Conservation (phyloP, 2,113 vertebrate genomes). For the Nesoenas mayeri region DNA sequence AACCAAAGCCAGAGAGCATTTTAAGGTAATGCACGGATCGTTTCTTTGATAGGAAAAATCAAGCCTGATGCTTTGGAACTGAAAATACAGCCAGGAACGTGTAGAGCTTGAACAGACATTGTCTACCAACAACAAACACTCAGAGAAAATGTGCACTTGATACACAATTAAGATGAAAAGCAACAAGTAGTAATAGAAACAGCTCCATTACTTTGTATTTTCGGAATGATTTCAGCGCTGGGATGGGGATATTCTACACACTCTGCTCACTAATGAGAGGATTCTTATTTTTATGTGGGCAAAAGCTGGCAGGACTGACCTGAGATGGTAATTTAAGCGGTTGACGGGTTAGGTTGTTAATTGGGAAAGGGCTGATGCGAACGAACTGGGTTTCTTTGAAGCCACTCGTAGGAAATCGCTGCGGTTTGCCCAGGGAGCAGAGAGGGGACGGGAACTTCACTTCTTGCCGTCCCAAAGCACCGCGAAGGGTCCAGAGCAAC, state of each 20-base stretch:
- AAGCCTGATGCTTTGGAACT: background rate
- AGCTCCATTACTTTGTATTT: background rate
- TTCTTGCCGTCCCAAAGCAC: background rate
- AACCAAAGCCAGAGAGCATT: slow-evolving; percentile 16
- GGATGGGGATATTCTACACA: background rate
- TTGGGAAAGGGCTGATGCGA: background rate
- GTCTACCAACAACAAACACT: background rate
- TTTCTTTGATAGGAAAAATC: background rate
- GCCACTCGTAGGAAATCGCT: background rate
- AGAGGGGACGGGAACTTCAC: background rate
- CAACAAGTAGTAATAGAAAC: background rate
- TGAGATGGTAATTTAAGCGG: background rate
- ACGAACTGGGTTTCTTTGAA: background rate
- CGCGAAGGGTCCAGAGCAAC: background rate
- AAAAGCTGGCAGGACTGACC: background rate
- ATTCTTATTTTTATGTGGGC: background rate
- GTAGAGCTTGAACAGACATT: background rate
- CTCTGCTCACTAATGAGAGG: background rate
- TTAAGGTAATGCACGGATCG: background rate
- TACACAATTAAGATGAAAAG: background rate
- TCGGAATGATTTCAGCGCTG: background rate
- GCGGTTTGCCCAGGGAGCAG: background rate
- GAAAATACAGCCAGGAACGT: background rate
- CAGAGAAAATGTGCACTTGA: background rate
- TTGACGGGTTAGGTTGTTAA: background rate